Conservation (phyloP, 2,797 vertebrate genomes). For the Adrianichthys oophorus region DNA sequence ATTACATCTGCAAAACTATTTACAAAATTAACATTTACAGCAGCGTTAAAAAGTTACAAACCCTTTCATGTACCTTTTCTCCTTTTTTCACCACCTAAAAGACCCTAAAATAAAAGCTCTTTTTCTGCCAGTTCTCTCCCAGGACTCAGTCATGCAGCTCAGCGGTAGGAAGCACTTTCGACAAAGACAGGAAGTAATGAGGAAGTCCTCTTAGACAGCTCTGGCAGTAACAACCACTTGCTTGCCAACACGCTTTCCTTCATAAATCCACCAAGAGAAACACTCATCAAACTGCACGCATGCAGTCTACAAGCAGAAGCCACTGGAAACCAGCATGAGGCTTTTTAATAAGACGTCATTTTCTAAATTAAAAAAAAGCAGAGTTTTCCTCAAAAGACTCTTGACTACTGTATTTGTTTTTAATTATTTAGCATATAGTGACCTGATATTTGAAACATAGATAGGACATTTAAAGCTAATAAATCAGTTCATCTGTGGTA, state of each 20-base stretch:
- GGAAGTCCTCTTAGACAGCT: conserved; percentile 77
- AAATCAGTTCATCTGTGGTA: too few relatives aligned
- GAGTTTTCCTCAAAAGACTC: too few relatives aligned
- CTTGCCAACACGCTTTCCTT: conserved; percentile 53
- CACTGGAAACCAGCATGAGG: too few relatives aligned
- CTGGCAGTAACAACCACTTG: conserved; percentile 37
- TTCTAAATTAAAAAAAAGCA: too few relatives aligned
- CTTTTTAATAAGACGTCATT: too few relatives aligned
- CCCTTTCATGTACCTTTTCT: conserved; percentile 21
- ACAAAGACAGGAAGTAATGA: conserved; percentile 87
- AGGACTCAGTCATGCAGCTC: conserved; percentile 54
- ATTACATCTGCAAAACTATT: conserved; percentile 7
- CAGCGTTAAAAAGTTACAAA: not conserved
- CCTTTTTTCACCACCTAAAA: conserved; percentile 29
- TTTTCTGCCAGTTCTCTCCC: conserved; percentile 30
- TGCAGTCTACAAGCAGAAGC: not conserved
- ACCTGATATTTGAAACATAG: too few relatives aligned
- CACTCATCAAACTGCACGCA: conserved; percentile 3
- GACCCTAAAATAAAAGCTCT: conserved; percentile 14
- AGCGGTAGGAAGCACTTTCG: conserved; percentile 70
- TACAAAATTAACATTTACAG: conserved; percentile 29
- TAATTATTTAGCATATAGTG: too few relatives aligned
- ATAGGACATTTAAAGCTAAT: too few relatives aligned
- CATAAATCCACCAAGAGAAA: conserved; percentile 13
- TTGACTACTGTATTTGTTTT: too few relatives aligned